phyloP scores from a whole-genome alignment of 2,797 vertebrate species.

The Melopsittacus undulatus region DNA sequence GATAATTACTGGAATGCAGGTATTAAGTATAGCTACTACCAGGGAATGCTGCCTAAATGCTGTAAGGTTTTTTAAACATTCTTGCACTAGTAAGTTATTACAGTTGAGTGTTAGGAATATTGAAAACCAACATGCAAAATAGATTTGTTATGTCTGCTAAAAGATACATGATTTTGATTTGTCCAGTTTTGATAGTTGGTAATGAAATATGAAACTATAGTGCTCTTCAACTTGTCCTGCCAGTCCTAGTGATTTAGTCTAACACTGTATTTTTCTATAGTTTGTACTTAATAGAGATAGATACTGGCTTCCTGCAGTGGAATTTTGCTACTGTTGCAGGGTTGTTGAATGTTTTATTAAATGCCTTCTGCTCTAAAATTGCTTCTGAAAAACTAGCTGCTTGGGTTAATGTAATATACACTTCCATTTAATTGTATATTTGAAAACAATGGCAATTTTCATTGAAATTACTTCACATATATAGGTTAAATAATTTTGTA shows the following conservation, averaged over 20 bases:
- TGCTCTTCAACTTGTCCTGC: not conserved
- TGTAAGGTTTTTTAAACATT: not conserved
- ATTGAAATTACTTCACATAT: not conserved
- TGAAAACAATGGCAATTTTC: slow-evolving; percentile 20
- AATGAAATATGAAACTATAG: not conserved
- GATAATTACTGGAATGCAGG: not conserved
- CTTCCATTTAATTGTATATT: slow-evolving; percentile 21
- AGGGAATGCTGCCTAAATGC: not conserved
- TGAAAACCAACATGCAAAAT: not conserved
- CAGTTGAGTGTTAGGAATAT: not conserved
- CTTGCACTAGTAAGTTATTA: not conserved
- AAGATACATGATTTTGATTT: not conserved
- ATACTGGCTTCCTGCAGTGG: not conserved
- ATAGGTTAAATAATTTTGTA: not conserved
- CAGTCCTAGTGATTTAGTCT: not conserved
- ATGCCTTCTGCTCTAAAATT: slow-evolving; percentile 24
- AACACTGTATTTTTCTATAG: not conserved
- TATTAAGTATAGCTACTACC: not conserved
- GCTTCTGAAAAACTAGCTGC: slow-evolving; percentile 2
- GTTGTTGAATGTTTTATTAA: not conserved
- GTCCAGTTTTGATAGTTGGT: not conserved
- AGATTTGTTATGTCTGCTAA: not conserved
- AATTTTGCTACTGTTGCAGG: not conserved
- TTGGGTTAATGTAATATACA: slow-evolving; percentile 5
- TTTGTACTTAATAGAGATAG: not conserved